Evolutionary conservation across 2,113 vertebrate genomes (phyloP).

Genomic region (Toxotes chatareus): DNA sequence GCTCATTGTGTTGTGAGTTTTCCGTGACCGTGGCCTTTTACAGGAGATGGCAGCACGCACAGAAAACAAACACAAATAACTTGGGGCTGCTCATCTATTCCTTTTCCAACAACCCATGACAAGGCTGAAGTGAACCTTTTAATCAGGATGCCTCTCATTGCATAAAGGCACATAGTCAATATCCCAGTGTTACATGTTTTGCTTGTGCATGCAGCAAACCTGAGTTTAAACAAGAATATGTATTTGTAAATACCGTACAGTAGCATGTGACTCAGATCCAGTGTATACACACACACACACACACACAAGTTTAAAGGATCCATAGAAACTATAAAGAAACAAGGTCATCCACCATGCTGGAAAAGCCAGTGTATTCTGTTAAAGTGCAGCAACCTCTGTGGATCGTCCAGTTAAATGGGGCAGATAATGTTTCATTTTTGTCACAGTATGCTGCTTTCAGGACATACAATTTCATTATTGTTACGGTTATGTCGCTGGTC

Average conservation of each 20-base stretch:
- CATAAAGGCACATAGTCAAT: background rate
- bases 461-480: too few relatives aligned
- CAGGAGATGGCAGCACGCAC: background rate
- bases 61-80: conserved; percentile 30
- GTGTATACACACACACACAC: background rate
- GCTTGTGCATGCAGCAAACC: background rate
- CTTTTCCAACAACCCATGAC: background rate
- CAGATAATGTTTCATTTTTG: too few relatives aligned
- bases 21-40: background rate
- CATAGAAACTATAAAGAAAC: too few relatives aligned
- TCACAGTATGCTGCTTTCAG: too few relatives aligned
- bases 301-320: background rate
- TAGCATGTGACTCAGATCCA: background rate
- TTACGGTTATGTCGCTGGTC: too few relatives aligned
- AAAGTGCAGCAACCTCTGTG: background rate
- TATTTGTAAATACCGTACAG: background rate
- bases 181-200: background rate
- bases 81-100: background rate
- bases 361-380: background rate
- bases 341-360: background rate
- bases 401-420: too few relatives aligned
- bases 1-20: conserved; percentile 1
- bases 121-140: conserved; percentile 7
- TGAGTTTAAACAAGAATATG: conserved; percentile 2
- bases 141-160: background rate